These are phyloP conservation scores for Chaetogeoica ovagalla DNA, from an alignment of 2,888 invertebrate species.

Conservation along the genomic window DNA sequence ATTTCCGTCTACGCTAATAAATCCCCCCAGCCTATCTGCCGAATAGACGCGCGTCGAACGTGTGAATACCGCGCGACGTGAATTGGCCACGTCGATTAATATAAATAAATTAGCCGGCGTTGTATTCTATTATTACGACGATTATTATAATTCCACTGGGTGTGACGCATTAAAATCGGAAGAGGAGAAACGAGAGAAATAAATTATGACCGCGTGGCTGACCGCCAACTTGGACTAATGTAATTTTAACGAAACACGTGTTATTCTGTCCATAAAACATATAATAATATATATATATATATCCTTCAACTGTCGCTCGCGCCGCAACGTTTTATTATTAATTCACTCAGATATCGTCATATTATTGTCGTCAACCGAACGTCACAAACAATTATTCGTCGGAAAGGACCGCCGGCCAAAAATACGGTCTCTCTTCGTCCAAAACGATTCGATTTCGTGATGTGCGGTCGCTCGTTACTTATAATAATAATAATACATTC, in stretches of 20 bases:
- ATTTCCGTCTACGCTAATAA: too few species aligned
- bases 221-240: conserved; percentile 48
- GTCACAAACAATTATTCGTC: conserved; percentile 40
- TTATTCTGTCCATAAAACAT: conserved; percentile 24
- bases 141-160: background rate
- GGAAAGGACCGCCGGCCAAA: conserved; percentile 23
- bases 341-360: conserved; percentile 52
- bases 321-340: conserved; percentile 42
- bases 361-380: conserved; percentile 45
- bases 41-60: too few species aligned
- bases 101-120: conserved; percentile 5
- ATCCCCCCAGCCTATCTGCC: too few species aligned
- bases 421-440: conserved; percentile 22
- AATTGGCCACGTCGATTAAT: conserved; percentile 4
- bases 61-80: too few species aligned
- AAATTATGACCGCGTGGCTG: conserved; percentile 29
- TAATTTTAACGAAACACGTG: conserved; percentile 52
- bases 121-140: background rate
- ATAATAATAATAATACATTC: too few species aligned
- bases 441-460: conserved; percentile 2
- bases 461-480: background rate
- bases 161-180: background rate
- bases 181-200: background rate
- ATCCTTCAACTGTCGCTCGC: conserved; percentile 27
- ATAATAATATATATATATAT: too few species aligned